A percentile compares a stretch with the other conserved stretches of the same genome.
Conservation (phyloP, 2,113 vertebrate genomes). For the Leptocoma aspasia region DNA sequence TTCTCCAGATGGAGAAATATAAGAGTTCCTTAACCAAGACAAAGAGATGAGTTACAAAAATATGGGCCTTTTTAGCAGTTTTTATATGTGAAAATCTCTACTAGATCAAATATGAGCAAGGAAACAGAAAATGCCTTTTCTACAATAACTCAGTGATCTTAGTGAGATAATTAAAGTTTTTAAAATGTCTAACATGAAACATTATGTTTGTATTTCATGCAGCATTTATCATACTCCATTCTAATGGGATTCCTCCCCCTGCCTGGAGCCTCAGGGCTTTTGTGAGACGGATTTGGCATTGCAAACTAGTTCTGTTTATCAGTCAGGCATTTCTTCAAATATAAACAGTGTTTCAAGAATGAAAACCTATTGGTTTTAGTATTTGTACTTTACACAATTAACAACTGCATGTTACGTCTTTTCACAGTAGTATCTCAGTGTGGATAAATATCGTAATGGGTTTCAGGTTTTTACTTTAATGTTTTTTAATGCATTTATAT, state of each 20-base stretch:
- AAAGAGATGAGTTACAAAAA: not conserved
- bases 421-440: not conserved
- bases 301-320: not conserved
- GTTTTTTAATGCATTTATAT: not conserved
- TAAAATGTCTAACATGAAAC: not conserved
- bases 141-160: not conserved
- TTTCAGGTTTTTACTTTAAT: not conserved
- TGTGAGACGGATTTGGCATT: constrained; percentile 32
- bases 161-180: not conserved
- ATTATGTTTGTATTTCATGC: not conserved
- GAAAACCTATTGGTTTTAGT: not conserved
- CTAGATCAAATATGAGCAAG: not conserved
- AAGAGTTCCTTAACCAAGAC: not conserved
- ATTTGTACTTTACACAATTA: not conserved
- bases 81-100: not conserved
- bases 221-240: not conserved
- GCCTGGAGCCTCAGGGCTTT: not conserved
- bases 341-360: constrained; percentile 10
- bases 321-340: constrained; percentile 26
- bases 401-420: not conserved
- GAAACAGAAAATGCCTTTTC: not conserved
- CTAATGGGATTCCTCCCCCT: not conserved
- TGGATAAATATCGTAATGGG: not conserved
- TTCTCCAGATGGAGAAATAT: not conserved
- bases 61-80: not conserved